Evolutionary conservation across 2,888 invertebrate species (phyloP), one percentile per base, ranked within the genome.

Genomic region (Phaonia tiefii): DNA sequence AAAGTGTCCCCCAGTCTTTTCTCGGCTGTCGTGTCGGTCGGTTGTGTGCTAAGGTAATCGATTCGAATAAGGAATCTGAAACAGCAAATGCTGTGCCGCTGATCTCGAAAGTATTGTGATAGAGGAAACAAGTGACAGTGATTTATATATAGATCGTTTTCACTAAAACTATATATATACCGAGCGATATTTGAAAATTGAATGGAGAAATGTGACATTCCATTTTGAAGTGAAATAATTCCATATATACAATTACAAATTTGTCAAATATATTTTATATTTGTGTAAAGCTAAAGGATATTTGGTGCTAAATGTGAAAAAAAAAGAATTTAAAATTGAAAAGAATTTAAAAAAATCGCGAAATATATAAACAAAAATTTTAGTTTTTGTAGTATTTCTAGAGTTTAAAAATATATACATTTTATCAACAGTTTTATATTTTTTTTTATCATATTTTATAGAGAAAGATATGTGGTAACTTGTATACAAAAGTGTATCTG

Each of bases 1-100:
- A 7, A 60, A 39, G 46, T 63, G 66, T 75, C 25, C 74, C 54
- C 63, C 81, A 81, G 81, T 81, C 78, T 78, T 78, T 75, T 60
- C 56, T 49, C 82, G 82, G 81, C 80, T 79, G 58, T 83, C 76
- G 71, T 60, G 49, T 56, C 80, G 82, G 77, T 56, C 66, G 72
- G 81, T 83, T 76, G 80, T 77, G 60, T 56, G 78, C 71, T 54
- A 26, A 76, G 83, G 80, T 83, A 74, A 80, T n/a, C n/a, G n/a
- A n/a, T n/a, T n/a, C n/a, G n/a, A n/a, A n/a, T n/a, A 58, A 66
- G n/a, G 46, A 54, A 72, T 25, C 17, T 25, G n/a, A 26, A n/a
- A 25, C n/a, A n/a, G 37, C 8, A 25, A 66, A n/a, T n/a, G 26
- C 51, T 20, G 11, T 10, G 25, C 5, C 10, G 51, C 51, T 25